phyloP scores from a whole-genome alignment of 2,113 vertebrate species.

The Aegotheles bennettii region DNA sequence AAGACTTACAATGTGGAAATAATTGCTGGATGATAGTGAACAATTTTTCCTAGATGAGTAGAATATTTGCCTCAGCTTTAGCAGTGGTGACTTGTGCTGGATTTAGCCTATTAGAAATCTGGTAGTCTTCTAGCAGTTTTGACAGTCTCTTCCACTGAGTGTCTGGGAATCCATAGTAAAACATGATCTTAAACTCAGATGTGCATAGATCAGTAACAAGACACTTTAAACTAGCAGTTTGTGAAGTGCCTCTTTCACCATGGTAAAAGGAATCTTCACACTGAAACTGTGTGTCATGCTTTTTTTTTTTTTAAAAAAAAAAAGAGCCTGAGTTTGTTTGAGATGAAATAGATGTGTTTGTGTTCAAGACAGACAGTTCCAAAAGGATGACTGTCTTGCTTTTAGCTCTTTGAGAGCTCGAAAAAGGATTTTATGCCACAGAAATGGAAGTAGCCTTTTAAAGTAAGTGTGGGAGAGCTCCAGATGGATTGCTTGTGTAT shows the following conservation, averaged over 20 bases:
- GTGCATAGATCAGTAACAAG: neutral
- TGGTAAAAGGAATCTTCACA: neutral
- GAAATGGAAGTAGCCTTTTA: conserved; percentile 1
- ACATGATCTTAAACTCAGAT: neutral
- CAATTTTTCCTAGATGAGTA: neutral
- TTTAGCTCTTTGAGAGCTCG: neutral
- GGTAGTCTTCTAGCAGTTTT: neutral
- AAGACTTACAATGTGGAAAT: neutral
- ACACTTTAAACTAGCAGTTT: neutral
- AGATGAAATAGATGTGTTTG: neutral
- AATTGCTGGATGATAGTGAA: neutral
- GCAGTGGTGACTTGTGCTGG: neutral
- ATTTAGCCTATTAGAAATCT: neutral
- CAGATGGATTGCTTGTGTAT: neutral
- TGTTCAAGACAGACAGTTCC: neutral
- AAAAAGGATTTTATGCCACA: neutral
- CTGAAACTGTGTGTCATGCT: neutral
- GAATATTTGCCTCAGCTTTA: neutral
- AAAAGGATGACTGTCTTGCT: neutral
- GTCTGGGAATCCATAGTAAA: neutral
- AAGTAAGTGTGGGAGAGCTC: neutral
- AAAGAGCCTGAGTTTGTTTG: neutral
- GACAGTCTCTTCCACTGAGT: neutral
- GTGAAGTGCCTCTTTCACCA: neutral
- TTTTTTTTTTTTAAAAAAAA: too few species aligned